Evolutionary conservation across 2,113 vertebrate species (phyloP).

Genomic region (Gopherus flavomarginatus): DNA sequence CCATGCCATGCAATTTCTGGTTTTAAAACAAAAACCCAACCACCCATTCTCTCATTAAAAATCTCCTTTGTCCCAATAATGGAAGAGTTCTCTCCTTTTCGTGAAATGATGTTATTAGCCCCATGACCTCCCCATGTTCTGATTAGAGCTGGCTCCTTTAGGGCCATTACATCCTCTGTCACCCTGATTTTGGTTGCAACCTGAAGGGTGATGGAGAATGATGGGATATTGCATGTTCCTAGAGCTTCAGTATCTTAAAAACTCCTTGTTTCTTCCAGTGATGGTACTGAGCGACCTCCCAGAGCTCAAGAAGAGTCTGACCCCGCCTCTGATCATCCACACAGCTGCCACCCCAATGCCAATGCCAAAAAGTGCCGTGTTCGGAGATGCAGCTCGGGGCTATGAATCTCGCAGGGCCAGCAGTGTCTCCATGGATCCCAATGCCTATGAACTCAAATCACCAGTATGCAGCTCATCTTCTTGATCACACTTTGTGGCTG

Average conservation of each 20-base stretch:
- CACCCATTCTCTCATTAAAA: background rate
- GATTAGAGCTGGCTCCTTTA: accelerated
- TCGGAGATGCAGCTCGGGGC: slow-evolving; percentile 75
- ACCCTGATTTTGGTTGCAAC: background rate
- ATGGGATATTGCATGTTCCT: background rate
- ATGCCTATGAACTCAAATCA: slow-evolving; percentile 87
- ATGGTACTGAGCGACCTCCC: slow-evolving; percentile 90
- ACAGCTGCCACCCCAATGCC: slow-evolving; percentile 97
- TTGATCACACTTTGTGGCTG: background rate
- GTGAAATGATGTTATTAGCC: background rate
- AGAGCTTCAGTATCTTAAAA: background rate
- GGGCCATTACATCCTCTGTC: background rate
- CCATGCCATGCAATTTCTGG: background rate
- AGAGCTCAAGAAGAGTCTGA: slow-evolving; percentile 90
- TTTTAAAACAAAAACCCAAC: background rate
- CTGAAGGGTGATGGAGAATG: background rate
- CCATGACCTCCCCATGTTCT: accelerated
- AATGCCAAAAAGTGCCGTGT: slow-evolving; percentile 88
- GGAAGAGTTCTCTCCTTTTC: background rate
- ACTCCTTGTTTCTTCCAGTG: slow-evolving; percentile 71
- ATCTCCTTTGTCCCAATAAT: background rate
- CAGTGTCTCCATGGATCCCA: slow-evolving; percentile 85
- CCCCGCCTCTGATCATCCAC: slow-evolving; percentile 96
- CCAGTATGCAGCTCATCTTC: slow-evolving; percentile 78
- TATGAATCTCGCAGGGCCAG: slow-evolving; percentile 86